A percentile compares a stretch with the other conserved stretches of the same genome.
These are phyloP conservation scores for Orthonychiurus folsomi DNA, from an alignment of 2,888 invertebrate species.

Conservation along the genomic window DNA sequence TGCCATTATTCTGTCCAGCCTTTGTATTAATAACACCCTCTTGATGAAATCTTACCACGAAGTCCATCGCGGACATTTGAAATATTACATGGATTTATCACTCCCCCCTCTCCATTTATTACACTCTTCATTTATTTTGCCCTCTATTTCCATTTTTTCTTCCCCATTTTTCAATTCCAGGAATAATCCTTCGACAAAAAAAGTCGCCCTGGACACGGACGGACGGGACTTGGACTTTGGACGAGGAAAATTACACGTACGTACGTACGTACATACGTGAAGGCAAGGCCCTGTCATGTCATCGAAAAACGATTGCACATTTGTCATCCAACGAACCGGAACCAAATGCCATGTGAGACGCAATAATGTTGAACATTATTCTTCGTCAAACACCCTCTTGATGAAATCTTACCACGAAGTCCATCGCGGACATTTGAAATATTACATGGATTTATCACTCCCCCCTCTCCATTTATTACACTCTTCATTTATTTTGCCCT, in stretches of 20 bases:
- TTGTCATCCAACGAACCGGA: slow-evolving; percentile 12
- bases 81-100: not conserved
- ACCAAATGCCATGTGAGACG: slow-evolving; percentile 12
- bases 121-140: slow-evolving; percentile 1
- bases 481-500: no score
- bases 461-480: not conserved
- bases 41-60: slow-evolving; percentile 21
- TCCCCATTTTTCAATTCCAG: not conserved
- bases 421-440: not conserved
- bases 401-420: slow-evolving; percentile 21
- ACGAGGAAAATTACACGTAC: no score
- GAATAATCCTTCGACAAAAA: not conserved
- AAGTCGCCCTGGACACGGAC: not conserved
- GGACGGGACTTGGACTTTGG: not conserved
- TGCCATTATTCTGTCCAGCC: slow-evolving; percentile 35
- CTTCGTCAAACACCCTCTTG: slow-evolving; percentile 22
- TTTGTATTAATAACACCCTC: slow-evolving; percentile 34
- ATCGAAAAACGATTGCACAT: slow-evolving; percentile 2
- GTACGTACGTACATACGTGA: not conserved
- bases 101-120: not conserved
- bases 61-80: slow-evolving; percentile 2
- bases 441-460: not conserved
- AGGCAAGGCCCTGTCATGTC: not conserved
- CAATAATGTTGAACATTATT: slow-evolving; percentile 8
- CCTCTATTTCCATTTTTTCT: not conserved